These are phyloP conservation scores for Sphenodon punctatus DNA, from an alignment of 2,797 vertebrate species.

Conservation along the genomic window DNA sequence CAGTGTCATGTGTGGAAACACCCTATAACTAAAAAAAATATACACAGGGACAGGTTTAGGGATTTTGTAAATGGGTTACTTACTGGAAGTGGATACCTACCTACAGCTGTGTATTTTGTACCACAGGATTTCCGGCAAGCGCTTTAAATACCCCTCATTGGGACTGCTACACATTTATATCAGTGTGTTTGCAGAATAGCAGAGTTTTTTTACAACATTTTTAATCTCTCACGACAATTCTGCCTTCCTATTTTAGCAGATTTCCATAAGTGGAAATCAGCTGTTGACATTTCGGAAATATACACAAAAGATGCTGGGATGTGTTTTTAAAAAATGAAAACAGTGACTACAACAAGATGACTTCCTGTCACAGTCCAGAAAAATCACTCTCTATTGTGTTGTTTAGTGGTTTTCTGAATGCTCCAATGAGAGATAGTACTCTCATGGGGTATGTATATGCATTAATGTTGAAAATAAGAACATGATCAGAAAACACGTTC, in stretches of 20 bases:
- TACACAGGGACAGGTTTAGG: no score
- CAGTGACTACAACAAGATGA: rapidly evolving
- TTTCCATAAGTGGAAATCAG: background rate
- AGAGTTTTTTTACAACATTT: background rate
- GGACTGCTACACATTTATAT: background rate
- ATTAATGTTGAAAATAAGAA: background rate
- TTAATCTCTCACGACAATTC: background rate
- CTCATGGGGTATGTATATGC: rapidly evolving
- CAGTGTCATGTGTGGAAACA: no score
- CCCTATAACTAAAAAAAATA: no score
- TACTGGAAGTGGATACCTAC: background rate
- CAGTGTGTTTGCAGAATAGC: background rate
- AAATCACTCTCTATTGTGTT: rapidly evolving
- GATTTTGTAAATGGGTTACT: background rate
- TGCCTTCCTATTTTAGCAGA: background rate
- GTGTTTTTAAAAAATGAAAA: background rate
- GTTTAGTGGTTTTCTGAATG: rapidly evolving
- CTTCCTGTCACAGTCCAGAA: background rate
- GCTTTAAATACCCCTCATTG: background rate
- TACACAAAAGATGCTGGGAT: background rate
- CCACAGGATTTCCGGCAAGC: background rate
- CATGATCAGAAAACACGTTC: background rate
- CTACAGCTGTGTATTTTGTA: background rate
- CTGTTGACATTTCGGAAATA: background rate
- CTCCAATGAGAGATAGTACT: rapidly evolving